Percentiles rank a stretch among this genome's conserved stretches.
phyloP scores from a whole-genome alignment of 2,113 vertebrate species.

The Clinocottus analis region DNA sequence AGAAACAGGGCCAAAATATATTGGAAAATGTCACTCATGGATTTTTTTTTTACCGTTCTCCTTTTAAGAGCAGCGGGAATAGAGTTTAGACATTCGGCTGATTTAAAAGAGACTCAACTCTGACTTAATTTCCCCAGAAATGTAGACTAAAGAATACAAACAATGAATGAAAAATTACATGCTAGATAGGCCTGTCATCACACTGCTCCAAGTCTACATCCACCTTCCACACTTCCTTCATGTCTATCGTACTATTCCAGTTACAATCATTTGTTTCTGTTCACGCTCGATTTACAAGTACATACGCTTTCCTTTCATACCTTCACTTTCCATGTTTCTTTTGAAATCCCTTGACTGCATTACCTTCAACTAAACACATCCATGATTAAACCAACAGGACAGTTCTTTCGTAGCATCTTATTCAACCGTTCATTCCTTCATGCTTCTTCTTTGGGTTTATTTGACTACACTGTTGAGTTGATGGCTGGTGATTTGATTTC shows the following conservation, averaged over 20 bases:
- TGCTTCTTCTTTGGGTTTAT: slow-evolving; percentile 33
- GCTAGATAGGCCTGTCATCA: slow-evolving; percentile 11
- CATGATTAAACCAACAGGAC: slow-evolving; percentile 39
- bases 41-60: neutral
- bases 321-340: slow-evolving; percentile 38
- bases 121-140: neutral
- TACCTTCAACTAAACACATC: slow-evolving; percentile 62
- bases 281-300: slow-evolving; percentile 63
- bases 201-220: slow-evolving; percentile 28
- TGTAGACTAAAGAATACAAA: slow-evolving; percentile 10
- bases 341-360: slow-evolving; percentile 58
- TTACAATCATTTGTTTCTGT: slow-evolving; percentile 64
- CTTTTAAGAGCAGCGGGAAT: neutral
- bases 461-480: slow-evolving; percentile 63
- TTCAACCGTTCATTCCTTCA: slow-evolving; percentile 9
- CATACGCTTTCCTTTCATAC: slow-evolving; percentile 62
- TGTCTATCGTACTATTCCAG: slow-evolving; percentile 42
- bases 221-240: slow-evolving; percentile 54
- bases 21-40: neutral
- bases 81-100: neutral
- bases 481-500: slow-evolving; percentile 60
- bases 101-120: neutral
- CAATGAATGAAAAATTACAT: slow-evolving; percentile 28
- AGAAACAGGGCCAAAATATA: slow-evolving; percentile 6
- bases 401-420: slow-evolving; percentile 18